phyloP scores from a whole-genome alignment of 2,113 vertebrate genomes.

The Carassius auratus region DNA sequence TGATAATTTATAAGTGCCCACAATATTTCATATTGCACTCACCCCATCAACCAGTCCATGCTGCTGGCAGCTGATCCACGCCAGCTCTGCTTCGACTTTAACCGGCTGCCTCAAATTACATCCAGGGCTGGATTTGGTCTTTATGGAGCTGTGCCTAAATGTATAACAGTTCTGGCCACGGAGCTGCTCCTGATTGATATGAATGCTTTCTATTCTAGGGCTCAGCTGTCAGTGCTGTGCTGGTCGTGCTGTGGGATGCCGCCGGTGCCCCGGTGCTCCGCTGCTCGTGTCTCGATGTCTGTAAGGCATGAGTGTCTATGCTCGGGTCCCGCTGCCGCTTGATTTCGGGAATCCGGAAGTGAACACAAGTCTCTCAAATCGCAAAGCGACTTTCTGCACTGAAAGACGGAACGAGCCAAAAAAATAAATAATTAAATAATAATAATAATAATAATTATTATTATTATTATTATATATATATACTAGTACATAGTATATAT shows the following conservation, averaged over 20 bases:
- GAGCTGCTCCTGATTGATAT: conserved; percentile 55
- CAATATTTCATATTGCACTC: conserved; percentile 66
- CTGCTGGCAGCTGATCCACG: conserved; percentile 66
- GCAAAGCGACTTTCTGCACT: background rate
- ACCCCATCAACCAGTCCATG: conserved; percentile 93
- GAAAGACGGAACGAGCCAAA: background rate
- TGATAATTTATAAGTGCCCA: background rate
- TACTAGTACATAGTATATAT: too few relatives aligned
- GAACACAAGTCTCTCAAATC: conserved; percentile 71
- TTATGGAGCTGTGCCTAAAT: background rate
- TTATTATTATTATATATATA: too few relatives aligned
- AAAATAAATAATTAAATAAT: background rate
- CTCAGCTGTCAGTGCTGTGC: background rate
- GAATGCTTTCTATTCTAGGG: conserved; percentile 15
- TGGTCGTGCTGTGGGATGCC: too few relatives aligned
- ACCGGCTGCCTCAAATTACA: conserved; percentile 64
- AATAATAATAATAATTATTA: too few relatives aligned
- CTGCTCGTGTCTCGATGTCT: background rate
- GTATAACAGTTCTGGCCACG: conserved; percentile 30
- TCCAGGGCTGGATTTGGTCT: conserved; percentile 28
- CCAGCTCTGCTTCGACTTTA: conserved; percentile 54
- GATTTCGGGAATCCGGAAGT: conserved; percentile 83
- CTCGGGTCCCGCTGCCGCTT: conserved; percentile 66
- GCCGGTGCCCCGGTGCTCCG: too few relatives aligned
- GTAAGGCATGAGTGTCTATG: background rate